phyloP scores from a whole-genome alignment of 2,888 invertebrate species.

The Altica lythri region DNA sequence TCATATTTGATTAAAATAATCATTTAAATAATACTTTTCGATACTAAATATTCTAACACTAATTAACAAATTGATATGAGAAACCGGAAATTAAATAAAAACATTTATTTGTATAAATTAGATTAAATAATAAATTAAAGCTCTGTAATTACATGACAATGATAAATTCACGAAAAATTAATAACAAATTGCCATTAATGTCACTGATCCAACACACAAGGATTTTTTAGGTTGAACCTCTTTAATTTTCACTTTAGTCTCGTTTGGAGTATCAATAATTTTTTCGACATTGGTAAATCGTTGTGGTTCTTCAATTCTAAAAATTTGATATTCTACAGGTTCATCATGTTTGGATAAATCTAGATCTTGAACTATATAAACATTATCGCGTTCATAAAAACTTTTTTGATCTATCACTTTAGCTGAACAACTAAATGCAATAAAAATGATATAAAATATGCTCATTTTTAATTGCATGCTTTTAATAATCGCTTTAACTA shows the following conservation, averaged over 20 bases:
- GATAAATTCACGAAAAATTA: no score
- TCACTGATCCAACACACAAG: constrained; percentile 35
- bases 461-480: neutral
- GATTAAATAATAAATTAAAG: no score
- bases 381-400: neutral
- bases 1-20: no score
- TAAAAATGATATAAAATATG: neutral
- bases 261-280: neutral
- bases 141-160: no score
- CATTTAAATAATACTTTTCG: no score
- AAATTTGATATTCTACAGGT: no score
- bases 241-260: neutral
- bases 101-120: no score
- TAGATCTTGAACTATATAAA: neutral
- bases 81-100: no score
- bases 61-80: no score
- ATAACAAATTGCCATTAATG: constrained; percentile 38
- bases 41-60: no score
- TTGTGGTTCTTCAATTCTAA: neutral
- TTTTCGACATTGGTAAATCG: neutral
- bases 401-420: neutral
- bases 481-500: neutral
- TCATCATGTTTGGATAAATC: neutral
- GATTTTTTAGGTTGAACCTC: constrained; percentile 18
- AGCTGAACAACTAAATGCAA: neutral